Evolutionary conservation across 2,797 vertebrate genomes (phyloP), one percentile per base, ranked within the genome.

Genomic region (Pithecia hirsuta): DNA sequence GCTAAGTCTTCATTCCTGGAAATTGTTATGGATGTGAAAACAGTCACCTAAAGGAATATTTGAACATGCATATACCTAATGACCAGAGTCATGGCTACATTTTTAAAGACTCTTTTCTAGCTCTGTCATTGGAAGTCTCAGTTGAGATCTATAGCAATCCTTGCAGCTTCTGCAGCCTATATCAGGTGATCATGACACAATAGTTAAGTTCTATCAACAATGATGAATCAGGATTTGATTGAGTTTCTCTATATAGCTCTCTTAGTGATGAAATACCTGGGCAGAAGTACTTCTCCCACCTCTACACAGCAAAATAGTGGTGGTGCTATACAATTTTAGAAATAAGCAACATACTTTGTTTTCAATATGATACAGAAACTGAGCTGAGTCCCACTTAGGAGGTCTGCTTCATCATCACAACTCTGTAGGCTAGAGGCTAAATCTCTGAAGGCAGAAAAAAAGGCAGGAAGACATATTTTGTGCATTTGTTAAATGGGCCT

Each of bases 151-250:
- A 52, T 64, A 82, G 93, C 46, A 75, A 74, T 78, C 46, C 14
- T 36, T 80, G 84, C 44, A 59, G 74, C 30, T 33, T 86, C 50
- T 67, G 46, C 15, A 90, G 84, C 55, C 64, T 85, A 20, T 81
- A 78, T 59, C 48, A 22, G 70, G 57, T 76, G 70, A 92, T 84
- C 55, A 94, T 93, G 85, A 95, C 36, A 91, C 80, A 87, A 81
- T 12, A 44, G 20, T 61, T 86, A 92, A 89, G 44, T 87, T 95
- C 30, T 74, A 57, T 79, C 85, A 94, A 93, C 44, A 87, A 48
- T 67, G 82, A 94, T 85, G 79, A 93, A 91, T 93, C 76, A 89
- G 75, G 59, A 70, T 91, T 93, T 94, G 89, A 95, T 67, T 52
- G 22, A 76, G 2, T 93, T 85, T 96, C 75, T 97, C 64, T 87